phyloP scores from a whole-genome alignment of 2,888 invertebrate genomes.

The Saturnia japonica region DNA sequence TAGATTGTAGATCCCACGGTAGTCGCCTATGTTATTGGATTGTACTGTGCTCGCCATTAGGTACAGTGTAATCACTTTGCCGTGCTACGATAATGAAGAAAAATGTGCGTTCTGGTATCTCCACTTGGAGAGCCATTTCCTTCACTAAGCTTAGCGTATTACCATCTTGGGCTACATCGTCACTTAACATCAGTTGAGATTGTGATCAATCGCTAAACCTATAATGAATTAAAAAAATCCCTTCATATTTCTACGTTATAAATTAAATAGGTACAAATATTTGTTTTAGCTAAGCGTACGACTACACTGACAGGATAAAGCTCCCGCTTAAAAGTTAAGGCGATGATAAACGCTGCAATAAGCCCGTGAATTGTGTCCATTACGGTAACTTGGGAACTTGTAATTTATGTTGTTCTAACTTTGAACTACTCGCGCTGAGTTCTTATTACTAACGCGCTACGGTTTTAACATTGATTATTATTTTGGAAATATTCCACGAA shows the following conservation, averaged over 20 bases:
- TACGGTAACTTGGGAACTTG: conserved; percentile 30
- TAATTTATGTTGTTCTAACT: conserved; percentile 34
- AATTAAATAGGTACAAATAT: conserved; percentile 35
- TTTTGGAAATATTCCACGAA: not conserved
- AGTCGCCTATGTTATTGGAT: too few relatives aligned
- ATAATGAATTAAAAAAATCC: not conserved
- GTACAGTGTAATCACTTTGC: too few relatives aligned
- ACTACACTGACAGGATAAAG: conserved; percentile 27
- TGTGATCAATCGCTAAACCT: too few relatives aligned
- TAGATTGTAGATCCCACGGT: too few relatives aligned
- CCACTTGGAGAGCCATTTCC: too few relatives aligned
- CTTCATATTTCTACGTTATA: conserved; percentile 22
- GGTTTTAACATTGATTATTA: conserved; percentile 3
- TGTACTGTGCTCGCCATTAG: too few relatives aligned
- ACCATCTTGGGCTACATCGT: too few relatives aligned
- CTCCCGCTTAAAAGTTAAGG: conserved; percentile 37
- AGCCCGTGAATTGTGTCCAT: conserved; percentile 32
- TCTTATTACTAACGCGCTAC: conserved; percentile 17
- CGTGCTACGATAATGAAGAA: too few relatives aligned
- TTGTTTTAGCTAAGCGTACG: conserved; percentile 24
- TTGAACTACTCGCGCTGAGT: conserved; percentile 28
- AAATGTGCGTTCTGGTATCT: too few relatives aligned
- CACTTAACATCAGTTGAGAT: too few relatives aligned
- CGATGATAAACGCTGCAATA: conserved; percentile 45
- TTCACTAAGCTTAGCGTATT: too few relatives aligned